phyloP scores from a whole-genome alignment of 2,888 invertebrate genomes.

The Oscheius sp. region DNA sequence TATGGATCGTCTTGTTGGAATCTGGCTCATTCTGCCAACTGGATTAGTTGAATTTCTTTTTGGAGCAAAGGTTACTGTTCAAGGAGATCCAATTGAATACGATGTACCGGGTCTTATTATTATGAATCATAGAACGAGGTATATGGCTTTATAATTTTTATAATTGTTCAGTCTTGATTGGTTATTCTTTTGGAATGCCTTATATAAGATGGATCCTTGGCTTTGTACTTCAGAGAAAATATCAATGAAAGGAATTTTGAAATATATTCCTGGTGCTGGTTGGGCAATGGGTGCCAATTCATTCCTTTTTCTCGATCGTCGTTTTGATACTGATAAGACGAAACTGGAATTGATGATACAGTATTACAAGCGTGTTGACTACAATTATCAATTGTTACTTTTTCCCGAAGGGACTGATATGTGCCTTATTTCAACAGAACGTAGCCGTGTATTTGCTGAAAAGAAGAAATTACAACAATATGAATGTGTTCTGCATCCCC shows the following conservation, averaged over 20 bases:
- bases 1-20: constrained; percentile 62
- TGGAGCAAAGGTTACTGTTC: constrained; percentile 56
- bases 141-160: no score
- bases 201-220: constrained; percentile 79
- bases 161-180: constrained; percentile 85
- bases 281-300: constrained; percentile 86
- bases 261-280: constrained; percentile 60
- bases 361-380: constrained; percentile 79
- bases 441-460: constrained; percentile 80
- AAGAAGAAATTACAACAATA: constrained; percentile 75
- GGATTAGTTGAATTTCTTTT: constrained; percentile 63
- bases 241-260: constrained; percentile 78
- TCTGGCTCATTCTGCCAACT: constrained; percentile 67
- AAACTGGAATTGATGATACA: constrained; percentile 79
- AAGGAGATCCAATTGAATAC: constrained; percentile 70
- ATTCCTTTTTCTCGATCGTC: constrained; percentile 84
- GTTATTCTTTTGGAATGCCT: constrained; percentile 87
- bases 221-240: constrained; percentile 78
- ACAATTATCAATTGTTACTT: constrained; percentile 78
- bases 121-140: constrained; percentile 84
- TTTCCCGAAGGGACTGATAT: constrained; percentile 89
- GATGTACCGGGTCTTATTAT: constrained; percentile 82
- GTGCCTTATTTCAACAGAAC: constrained; percentile 78
- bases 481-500: constrained; percentile 83
- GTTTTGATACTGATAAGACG: constrained; percentile 82